Evolutionary conservation across 2,888 invertebrate genomes (phyloP).

Genomic region (Vanessa cardui): DNA sequence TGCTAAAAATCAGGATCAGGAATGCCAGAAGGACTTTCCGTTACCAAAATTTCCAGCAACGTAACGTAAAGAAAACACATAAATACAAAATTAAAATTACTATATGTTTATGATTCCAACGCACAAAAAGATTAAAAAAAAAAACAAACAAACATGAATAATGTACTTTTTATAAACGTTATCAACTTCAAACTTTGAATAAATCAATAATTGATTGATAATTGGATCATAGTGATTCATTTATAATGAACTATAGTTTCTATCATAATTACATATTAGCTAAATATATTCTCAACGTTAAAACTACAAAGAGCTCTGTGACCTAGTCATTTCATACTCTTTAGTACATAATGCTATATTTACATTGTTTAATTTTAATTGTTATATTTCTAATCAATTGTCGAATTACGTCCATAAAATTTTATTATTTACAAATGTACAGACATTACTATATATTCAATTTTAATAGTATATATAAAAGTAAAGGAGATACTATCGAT

Average conservation of each 20-base stretch:
- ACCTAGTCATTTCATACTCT: slow-evolving; percentile 26
- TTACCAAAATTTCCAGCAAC: no score
- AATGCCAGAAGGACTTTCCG: no score
- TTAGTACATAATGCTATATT: slow-evolving; percentile 22
- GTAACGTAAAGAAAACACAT: no score
- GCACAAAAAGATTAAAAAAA: background rate
- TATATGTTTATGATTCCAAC: background rate
- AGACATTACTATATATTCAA: slow-evolving; percentile 20
- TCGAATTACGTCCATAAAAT: slow-evolving; percentile 41
- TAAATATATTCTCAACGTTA: slow-evolving; percentile 26
- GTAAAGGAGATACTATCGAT: background rate
- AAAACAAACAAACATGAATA: background rate
- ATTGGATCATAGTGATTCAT: background rate
- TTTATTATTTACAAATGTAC: slow-evolving; percentile 42
- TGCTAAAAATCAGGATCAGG: no score
- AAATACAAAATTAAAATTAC: no score
- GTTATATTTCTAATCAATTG: slow-evolving; percentile 24
- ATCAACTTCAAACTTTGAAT: background rate
- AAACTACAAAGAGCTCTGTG: slow-evolving; percentile 26
- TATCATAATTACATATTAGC: slow-evolving; percentile 11
- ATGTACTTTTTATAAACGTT: background rate
- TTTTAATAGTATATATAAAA: slow-evolving; percentile 4
- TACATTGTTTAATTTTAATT: slow-evolving; percentile 27
- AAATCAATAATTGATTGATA: background rate
- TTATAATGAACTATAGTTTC: background rate